Evolutionary conservation across 2,888 invertebrate genomes (phyloP), one percentile per base, ranked within the genome.

Genomic region (Erpobdella octoculata): DNA sequence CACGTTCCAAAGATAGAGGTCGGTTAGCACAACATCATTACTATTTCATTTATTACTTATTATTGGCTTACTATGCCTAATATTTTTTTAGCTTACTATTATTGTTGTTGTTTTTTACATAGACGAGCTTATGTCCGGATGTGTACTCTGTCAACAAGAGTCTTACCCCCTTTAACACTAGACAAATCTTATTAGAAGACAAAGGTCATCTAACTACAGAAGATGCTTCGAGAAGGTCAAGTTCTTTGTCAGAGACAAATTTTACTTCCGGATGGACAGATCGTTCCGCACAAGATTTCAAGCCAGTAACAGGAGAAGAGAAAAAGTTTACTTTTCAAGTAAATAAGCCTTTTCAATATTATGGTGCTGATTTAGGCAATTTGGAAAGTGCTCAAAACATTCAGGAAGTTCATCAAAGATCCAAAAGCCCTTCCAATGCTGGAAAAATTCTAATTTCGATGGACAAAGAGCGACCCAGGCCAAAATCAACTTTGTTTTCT

Each of bases 1-100:
- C 53, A 53, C 53, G 53, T 53, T 53, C 53, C 53, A 53, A 53
- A 53, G 21, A 53, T 53, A 9, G 21, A 53, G 53, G 53, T 53
- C 21, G 18, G 3, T 46, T 5, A n/a, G 28, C 21, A 53, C n/a
- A n/a, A n/a, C n/a, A n/a, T 53, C 28, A 53, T 53, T 53, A 53
- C 2, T 41, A 41, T 41, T 41, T 12, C 18, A 41, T 41, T 41
- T 12, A 12, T 12, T 41, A 41, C 9, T 41, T 41, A 41, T 41
- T 41, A 41, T 41, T 41, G 18, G 9, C 18, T 12, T 41, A 41
- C 9, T 41, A 41, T 9, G 9, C 9, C 18, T 41, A 41, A 12
- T 41, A 18, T 41, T 41, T 12, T 41, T 12, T 12, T 41, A 12
- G 18, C 18, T 41, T 18, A 12, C 9, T 41, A 41, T 9, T 41